Evolutionary conservation across 2,888 invertebrate species (phyloP).

Genomic region (Sarcophaga caerulescens): DNA sequence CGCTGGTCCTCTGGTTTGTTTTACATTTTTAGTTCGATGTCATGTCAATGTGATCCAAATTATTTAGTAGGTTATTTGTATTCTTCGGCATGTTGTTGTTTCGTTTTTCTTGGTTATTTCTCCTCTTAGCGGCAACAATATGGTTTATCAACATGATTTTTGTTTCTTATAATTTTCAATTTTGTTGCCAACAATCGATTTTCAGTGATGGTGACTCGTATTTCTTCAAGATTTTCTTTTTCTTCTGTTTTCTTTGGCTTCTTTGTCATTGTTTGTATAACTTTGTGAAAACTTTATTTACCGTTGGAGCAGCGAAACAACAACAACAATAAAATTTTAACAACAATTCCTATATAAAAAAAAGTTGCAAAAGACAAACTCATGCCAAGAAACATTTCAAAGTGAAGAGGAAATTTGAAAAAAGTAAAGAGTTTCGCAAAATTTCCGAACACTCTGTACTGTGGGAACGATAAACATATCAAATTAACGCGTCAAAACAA

Average conservation of each 20-base stretch:
- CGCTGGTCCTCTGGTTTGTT: constrained; percentile 41
- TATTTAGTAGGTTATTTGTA: constrained; percentile 15
- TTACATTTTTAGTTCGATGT: constrained; percentile 13
- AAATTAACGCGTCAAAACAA: too few relatives aligned
- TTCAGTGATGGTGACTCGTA: constrained; percentile 26
- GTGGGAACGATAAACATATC: too few relatives aligned
- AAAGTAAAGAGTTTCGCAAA: neutral
- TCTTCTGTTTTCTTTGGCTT: constrained; percentile 11
- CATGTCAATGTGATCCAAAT: constrained; percentile 40
- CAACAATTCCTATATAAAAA: constrained; percentile 45
- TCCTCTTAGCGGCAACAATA: neutral
- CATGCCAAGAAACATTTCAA: neutral
- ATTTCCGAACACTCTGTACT: neutral
- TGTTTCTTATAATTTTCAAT: too few relatives aligned
- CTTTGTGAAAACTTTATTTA: constrained; percentile 74
- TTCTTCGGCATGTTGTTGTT: neutral
- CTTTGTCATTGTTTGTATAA: constrained; percentile 71
- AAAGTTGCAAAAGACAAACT: constrained; percentile 1
- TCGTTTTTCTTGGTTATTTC: neutral
- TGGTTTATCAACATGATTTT: too few relatives aligned
- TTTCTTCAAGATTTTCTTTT: constrained; percentile 3
- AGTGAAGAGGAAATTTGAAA: neutral
- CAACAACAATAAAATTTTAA: neutral
- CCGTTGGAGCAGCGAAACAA: constrained; percentile 67
- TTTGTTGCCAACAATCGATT: constrained; percentile 18